These are phyloP conservation scores for Oxystoma pomonae DNA, from an alignment of 2,888 invertebrate species.

Conservation along the genomic window DNA sequence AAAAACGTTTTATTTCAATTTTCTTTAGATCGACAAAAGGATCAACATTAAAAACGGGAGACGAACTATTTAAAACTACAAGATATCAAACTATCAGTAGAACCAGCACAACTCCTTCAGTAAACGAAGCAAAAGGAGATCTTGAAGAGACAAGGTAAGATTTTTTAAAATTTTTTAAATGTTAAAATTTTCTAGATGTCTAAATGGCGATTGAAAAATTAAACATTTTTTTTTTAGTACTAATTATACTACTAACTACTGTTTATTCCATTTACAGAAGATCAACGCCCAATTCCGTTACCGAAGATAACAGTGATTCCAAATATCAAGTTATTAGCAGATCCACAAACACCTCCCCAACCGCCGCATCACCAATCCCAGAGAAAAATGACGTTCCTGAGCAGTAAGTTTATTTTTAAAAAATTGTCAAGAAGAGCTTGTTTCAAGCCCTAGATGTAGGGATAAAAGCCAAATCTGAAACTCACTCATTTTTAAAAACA, in stretches of 20 bases:
- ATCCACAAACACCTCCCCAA: slow-evolving; percentile 7
- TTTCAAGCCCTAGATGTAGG: too few relatives aligned
- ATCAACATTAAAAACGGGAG: not conserved
- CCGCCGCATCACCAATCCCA: not conserved
- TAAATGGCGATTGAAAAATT: too few relatives aligned
- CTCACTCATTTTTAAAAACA: too few relatives aligned
- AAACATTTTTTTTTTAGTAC: too few relatives aligned
- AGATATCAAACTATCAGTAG: slow-evolving; percentile 31
- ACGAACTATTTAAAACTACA: not conserved
- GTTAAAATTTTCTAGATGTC: too few relatives aligned
- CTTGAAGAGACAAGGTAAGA: slow-evolving; percentile 16
- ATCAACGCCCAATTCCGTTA: not conserved
- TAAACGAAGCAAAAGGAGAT: slow-evolving; percentile 1
- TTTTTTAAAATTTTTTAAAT: not conserved
- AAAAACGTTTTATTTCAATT: too few relatives aligned
- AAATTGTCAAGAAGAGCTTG: too few relatives aligned
- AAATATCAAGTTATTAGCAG: slow-evolving; percentile 12
- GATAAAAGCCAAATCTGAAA: too few relatives aligned
- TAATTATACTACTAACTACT: too few relatives aligned
- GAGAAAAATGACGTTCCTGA: slow-evolving; percentile 5
- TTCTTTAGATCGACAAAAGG: slow-evolving; percentile 2
- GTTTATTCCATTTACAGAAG: not conserved
- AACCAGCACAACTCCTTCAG: slow-evolving; percentile 23
- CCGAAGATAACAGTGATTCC: slow-evolving; percentile 7
- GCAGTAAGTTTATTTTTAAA: not conserved